A percentile compares a stretch with the other conserved stretches of the same genome.
These are phyloP conservation scores for Orthosia incerta DNA, from an alignment of 2,888 invertebrate genomes.

Conservation along the genomic window DNA sequence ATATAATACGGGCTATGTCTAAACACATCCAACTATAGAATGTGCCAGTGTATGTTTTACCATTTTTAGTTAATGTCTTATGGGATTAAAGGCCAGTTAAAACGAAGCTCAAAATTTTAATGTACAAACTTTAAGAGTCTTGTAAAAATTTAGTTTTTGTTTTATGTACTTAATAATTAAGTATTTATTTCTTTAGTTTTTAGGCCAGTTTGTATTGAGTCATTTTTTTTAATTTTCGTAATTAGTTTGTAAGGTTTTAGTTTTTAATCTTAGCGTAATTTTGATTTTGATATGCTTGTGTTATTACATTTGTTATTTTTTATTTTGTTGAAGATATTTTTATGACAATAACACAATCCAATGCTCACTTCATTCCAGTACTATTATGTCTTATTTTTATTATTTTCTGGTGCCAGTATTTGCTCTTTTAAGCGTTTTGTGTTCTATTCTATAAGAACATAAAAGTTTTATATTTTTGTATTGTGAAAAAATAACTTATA, in stretches of 20 bases:
- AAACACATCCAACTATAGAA: conserved; percentile 62
- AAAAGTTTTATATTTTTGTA: conserved; percentile 2
- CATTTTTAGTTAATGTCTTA: conserved; percentile 78
- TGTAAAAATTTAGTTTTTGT: conserved; percentile 74
- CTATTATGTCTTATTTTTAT: conserved; percentile 14
- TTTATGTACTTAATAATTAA: conserved; percentile 73
- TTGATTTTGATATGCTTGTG: conserved; percentile 76
- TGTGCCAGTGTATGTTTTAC: conserved; percentile 81
- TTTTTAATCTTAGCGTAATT: conserved; percentile 74
- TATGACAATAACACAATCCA: conserved; percentile 82
- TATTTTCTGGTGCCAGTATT: conserved; percentile 45
- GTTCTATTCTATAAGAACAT: not conserved
- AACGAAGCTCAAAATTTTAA: conserved; percentile 87
- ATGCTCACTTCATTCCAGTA: conserved; percentile 72
- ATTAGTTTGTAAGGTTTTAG: conserved; percentile 70
- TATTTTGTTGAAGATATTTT: conserved; percentile 84
- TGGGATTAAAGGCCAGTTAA: conserved; percentile 88
- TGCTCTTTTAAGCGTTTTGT: conserved; percentile 21
- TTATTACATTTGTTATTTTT: conserved; percentile 84
- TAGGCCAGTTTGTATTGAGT: conserved; percentile 89
- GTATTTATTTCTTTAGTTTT: conserved; percentile 87
- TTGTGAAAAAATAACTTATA: conserved; percentile 11
- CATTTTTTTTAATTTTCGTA: conserved; percentile 75
- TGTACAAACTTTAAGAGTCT: conserved; percentile 84
- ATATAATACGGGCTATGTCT: conserved; percentile 41